These are phyloP conservation scores for Ephydatia muelleri DNA, from an alignment of 37 sponge, comb jelly and placozoan species.

Conservation along the genomic window DNA sequence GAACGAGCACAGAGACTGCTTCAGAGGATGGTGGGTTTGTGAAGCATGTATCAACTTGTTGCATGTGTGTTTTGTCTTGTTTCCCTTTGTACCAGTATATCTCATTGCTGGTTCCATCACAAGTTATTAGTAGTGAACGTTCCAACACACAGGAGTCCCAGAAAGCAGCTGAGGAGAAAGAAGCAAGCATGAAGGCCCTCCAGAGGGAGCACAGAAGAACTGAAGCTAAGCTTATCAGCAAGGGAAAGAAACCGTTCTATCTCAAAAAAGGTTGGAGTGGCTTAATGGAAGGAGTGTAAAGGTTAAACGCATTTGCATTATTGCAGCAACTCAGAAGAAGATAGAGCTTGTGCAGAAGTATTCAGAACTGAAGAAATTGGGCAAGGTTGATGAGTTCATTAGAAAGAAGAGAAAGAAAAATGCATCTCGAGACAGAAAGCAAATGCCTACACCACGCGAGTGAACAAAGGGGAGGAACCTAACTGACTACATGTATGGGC, in stretches of 20 bases:
- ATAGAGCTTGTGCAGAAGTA: slow-evolving; percentile 68
- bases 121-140: not conserved
- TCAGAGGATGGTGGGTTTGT: slow-evolving; percentile 56
- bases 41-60: not conserved
- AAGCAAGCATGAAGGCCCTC: slow-evolving; percentile 36
- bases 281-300: not conserved
- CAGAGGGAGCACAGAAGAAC: slow-evolving; percentile 64
- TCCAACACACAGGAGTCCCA: slow-evolving; percentile 44
- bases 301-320: not conserved
- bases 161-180: slow-evolving; percentile 32
- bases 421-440: slow-evolving; percentile 65
- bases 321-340: slow-evolving; percentile 53
- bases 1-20: slow-evolving; percentile 31
- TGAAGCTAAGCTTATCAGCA: slow-evolving; percentile 47
- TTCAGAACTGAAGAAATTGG: slow-evolving; percentile 53
- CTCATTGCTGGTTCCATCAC: too few relatives aligned
- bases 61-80: too few relatives aligned
- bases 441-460: slow-evolving; percentile 32
- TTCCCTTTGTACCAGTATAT: too few relatives aligned
- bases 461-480: not conserved
- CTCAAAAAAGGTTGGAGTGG: slow-evolving; percentile 63
- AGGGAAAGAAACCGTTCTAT: slow-evolving; percentile 83
- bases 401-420: slow-evolving; percentile 72
- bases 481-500: too few relatives aligned
- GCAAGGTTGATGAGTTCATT: slow-evolving; percentile 67